phyloP scores from a whole-genome alignment of 1,140 invertebrate species.

The Sesamia nonagrioides region DNA sequence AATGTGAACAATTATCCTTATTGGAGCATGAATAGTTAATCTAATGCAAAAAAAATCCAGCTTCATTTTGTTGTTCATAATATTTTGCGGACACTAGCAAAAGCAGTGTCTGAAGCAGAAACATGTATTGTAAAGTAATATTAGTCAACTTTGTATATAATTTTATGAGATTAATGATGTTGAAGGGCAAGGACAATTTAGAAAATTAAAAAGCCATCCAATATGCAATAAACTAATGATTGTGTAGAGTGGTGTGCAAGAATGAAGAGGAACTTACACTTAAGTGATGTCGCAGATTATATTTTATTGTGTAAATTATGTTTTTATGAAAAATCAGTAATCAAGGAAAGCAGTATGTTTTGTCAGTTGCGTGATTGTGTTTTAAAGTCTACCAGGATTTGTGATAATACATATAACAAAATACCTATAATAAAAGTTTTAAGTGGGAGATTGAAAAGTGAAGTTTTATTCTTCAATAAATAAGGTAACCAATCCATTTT shows the following conservation, averaged over 20 bases:
- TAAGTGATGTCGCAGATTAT: slow-evolving; percentile 84
- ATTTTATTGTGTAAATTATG: slow-evolving; percentile 87
- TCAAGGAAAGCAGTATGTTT: slow-evolving; percentile 85
- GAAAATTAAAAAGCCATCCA: slow-evolving; percentile 85
- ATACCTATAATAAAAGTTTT: slow-evolving; percentile 88
- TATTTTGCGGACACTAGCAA: slow-evolving; percentile 58
- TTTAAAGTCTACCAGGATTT: slow-evolving; percentile 89
- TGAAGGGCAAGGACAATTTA: slow-evolving; percentile 80
- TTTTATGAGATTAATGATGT: slow-evolving; percentile 85
- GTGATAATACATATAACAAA: slow-evolving; percentile 89
- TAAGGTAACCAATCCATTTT: slow-evolving; percentile 74
- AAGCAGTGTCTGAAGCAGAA: slow-evolving; percentile 70
- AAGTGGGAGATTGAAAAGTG: slow-evolving; percentile 87
- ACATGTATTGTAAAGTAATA: slow-evolving; percentile 84
- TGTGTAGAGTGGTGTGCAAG: slow-evolving; percentile 84
- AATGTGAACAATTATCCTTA: slow-evolving; percentile 69
- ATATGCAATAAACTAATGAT: slow-evolving; percentile 86
- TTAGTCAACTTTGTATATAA: slow-evolving; percentile 87
- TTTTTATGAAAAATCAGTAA: slow-evolving; percentile 86
- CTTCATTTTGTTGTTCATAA: slow-evolving; percentile 69
- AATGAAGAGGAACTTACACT: slow-evolving; percentile 81
- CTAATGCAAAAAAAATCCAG: slow-evolving; percentile 63
- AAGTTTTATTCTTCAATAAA: slow-evolving; percentile 84
- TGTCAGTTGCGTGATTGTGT: slow-evolving; percentile 88
- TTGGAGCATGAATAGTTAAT: slow-evolving; percentile 63